A percentile compares a stretch with the other conserved stretches of the same genome.
Conservation (phyloP, 1,140 invertebrate genomes). For the Matsumurasca onukii region DNA sequence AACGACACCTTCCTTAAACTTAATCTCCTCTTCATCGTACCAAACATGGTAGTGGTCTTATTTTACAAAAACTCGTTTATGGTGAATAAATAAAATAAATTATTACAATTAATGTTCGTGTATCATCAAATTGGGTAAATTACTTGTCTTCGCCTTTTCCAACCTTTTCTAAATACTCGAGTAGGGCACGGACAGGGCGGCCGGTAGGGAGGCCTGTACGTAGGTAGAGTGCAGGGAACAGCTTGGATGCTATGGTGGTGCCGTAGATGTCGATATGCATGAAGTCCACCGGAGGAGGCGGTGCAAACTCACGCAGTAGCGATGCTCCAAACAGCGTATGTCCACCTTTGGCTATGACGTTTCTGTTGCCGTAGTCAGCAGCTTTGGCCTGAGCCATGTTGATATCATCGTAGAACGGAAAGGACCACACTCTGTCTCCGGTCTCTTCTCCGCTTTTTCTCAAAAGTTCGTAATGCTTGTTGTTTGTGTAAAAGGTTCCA, state of each 20-base stretch:
- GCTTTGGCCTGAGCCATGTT: conserved; percentile 54
- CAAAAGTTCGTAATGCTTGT: conserved; percentile 51
- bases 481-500: conserved; percentile 58
- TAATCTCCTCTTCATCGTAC: no score
- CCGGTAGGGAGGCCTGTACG: background rate
- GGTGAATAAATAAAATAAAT: no score
- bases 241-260: no score
- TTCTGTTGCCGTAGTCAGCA: no score
- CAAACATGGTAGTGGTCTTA: no score
- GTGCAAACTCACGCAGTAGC: conserved; percentile 59
- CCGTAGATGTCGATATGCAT: conserved; percentile 2
- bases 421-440: conserved; percentile 64
- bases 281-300: conserved; percentile 20
- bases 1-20: no score
- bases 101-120: no score
- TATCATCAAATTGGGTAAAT: no score
- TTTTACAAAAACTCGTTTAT: no score
- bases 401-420: conserved; percentile 58
- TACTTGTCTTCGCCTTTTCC: background rate
- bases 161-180: background rate
- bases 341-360: background rate
- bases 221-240: background rate
- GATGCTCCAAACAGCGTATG: conserved; percentile 47
- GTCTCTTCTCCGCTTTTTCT: conserved; percentile 53
- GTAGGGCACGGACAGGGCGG: background rate